Base-by-base conservation (phyloP, 2,797 vertebrate species). In the Etheostoma perlongum region DNA sequence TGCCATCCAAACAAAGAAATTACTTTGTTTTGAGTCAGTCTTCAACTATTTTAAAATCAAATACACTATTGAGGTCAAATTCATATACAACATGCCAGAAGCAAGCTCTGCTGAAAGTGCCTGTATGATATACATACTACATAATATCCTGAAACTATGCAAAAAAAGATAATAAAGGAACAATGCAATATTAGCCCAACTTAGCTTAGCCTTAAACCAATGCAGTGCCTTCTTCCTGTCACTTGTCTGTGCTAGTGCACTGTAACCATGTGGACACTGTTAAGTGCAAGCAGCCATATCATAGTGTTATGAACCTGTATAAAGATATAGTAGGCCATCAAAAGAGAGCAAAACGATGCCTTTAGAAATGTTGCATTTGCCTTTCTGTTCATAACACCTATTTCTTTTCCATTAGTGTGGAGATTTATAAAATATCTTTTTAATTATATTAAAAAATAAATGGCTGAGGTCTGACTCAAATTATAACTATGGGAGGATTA, bases 221-320 rank as follows among this genome's bases (percentile, higher is more conserved):
- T 89, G 90, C 74, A 93, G 80, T 92, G 62, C 61, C 76, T 40
- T 25, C 15, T 62, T 67, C 83, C 68, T 74, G 79, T 60, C 92
- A 88, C 90, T 89, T 77, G 92, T 92, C 76, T 83, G 89, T 82
- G 89, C 92, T 93, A 76, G 69, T 85, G 88, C 23, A 64, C 87
- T 77, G 58, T 57, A 9, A 44, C 10, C 36, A 40, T 40, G 10
- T 40, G 36, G 30, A 51, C 58, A 52, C 52, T 46, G 6, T 51
- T 48, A 64, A 48, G 23, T 27, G 46, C 36, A 53, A 52, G 48
- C 48, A 59, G 69, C 65, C 19, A 23, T 14, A 65, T 73, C 44
- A 46, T 7, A 42, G 47, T 59, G 72, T 72, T 53, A 59, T 67
- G 63, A 87, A 77, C 59, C 69, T 85, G 80, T 65, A 33, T 75